phyloP scores from a whole-genome alignment of 2,888 invertebrate species.

The Anticlea derivata region DNA sequence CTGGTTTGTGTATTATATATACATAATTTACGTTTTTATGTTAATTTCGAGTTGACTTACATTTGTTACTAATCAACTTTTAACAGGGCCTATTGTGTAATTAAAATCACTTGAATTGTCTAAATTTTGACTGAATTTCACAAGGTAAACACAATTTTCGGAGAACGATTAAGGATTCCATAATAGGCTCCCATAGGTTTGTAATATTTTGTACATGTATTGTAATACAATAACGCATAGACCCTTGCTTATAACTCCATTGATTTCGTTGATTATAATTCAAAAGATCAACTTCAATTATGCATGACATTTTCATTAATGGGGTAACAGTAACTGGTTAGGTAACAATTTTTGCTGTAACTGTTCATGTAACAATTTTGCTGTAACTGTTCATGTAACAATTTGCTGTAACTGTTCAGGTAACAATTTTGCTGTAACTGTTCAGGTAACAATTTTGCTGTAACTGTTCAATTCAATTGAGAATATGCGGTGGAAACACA shows the following conservation, averaged over 20 bases:
- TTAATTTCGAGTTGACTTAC: conserved; percentile 32
- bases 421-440: neutral
- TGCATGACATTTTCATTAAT: too few relatives aligned
- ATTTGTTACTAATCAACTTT: conserved; percentile 28
- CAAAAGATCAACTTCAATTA: too few relatives aligned
- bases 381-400: neutral
- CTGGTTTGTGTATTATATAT: conserved; percentile 66
- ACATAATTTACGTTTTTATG: conserved; percentile 37
- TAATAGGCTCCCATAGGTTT: neutral
- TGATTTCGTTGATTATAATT: too few relatives aligned
- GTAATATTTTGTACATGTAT: conserved; percentile 1
- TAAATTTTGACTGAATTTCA: neutral
- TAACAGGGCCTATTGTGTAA: conserved; percentile 6
- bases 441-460: neutral
- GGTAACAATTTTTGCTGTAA: too few relatives aligned
- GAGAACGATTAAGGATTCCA: neutral
- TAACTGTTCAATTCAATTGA: neutral
- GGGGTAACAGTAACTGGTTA: too few relatives aligned
- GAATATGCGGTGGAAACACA: neutral
- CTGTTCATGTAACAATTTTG: neutral
- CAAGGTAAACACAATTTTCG: neutral
- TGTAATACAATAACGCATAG: conserved; percentile 2
- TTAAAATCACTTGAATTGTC: neutral
- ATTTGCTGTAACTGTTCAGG: neutral
- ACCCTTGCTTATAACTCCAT: neutral